Evolutionary conservation across 1,140 invertebrate genomes (phyloP), one percentile per base, ranked within the genome.

Genomic region (Lordiphosa stackelbergi): DNA sequence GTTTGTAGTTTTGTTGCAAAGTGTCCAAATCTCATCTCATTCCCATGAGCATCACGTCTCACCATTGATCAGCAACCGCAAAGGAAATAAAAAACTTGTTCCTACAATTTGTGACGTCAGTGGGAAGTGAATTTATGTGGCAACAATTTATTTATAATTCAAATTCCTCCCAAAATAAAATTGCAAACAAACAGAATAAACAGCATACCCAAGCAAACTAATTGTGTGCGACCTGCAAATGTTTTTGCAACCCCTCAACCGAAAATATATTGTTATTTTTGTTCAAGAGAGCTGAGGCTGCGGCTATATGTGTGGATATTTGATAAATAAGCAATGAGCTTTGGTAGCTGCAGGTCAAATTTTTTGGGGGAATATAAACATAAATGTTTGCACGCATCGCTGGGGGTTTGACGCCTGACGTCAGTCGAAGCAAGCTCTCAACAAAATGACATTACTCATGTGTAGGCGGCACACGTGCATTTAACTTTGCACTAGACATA

Each of bases 311-410:
- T 72, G 75, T 72, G 71, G 59, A 83, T 72, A 75, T 83, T 75
- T 83, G 75, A 83, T 83, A 83, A 83, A 81, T 81, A 81, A 83
- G 78, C 75, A 81, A 81, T 81, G 75, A 62, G 54, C 46, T n/a
- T 48, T 38, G 19, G 22, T 8, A n/a, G 12, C 36, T 38, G 36
- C 2, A n/a, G 16, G 35, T 19, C 38, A 54, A 38, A 24, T 24
- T 5, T 5, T 24, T 24, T 0, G 22, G 5, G 65, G 41, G 48
- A 61, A 45, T 42, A 36, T 40, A 43, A 22, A 31, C 47, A 35
- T 69, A 68, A 54, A 69, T 68, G 68, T 71, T 71, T 71, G 28
- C 11, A 37, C n/a, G 19, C 4, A 6, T 11, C 7, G 36, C 36
- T 12, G 10, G 22, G 19, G 28, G 2, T 13, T 8, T 8, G 64